These are phyloP conservation scores for Phyllotreta cruciferae DNA, from an alignment of 2,888 invertebrate species.

Conservation along the genomic window DNA sequence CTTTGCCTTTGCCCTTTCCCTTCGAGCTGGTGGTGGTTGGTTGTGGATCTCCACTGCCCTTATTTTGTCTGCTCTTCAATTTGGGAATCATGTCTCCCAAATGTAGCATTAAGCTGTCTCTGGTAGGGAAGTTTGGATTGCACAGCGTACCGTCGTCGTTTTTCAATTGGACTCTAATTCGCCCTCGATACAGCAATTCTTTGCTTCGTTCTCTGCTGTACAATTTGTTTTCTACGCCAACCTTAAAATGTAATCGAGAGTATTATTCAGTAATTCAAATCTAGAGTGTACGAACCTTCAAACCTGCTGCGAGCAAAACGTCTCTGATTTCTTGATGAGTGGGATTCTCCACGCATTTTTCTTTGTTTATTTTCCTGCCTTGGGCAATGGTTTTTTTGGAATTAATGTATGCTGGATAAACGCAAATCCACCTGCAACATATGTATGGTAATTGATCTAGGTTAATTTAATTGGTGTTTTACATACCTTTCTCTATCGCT, in stretches of 20 bases:
- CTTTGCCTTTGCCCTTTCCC: slow-evolving; percentile 54
- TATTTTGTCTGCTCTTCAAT: slow-evolving; percentile 79
- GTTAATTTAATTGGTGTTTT: slow-evolving; percentile 20
- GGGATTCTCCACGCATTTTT: slow-evolving; percentile 92
- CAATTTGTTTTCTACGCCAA: slow-evolving; percentile 91
- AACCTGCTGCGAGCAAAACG: slow-evolving; percentile 82
- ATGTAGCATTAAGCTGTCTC: slow-evolving; percentile 80
- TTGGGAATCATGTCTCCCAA: slow-evolving; percentile 89
- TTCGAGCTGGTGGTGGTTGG: slow-evolving; percentile 52
- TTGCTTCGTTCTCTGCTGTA: slow-evolving; percentile 91
- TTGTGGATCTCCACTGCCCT: slow-evolving; percentile 56
- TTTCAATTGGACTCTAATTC: slow-evolving; percentile 91
- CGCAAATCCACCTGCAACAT: slow-evolving; percentile 85
- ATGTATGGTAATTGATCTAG: not conserved
- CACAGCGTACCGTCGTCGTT: slow-evolving; percentile 85
- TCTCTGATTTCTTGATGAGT: slow-evolving; percentile 94
- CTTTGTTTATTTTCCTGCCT: slow-evolving; percentile 85
- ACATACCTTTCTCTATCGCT: slow-evolving; percentile 78
- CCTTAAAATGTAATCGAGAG: slow-evolving; percentile 47
- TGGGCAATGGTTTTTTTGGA: slow-evolving; percentile 89
- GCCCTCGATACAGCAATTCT: slow-evolving; percentile 83
- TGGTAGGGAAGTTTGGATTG: slow-evolving; percentile 73
- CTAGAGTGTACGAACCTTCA: slow-evolving; percentile 60
- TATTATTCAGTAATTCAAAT: too few relatives aligned
- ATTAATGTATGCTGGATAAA: slow-evolving; percentile 97